Percentiles rank a stretch among this genome's conserved stretches.
phyloP scores from a whole-genome alignment of 2,113 vertebrate species.

The Otis tarda region DNA sequence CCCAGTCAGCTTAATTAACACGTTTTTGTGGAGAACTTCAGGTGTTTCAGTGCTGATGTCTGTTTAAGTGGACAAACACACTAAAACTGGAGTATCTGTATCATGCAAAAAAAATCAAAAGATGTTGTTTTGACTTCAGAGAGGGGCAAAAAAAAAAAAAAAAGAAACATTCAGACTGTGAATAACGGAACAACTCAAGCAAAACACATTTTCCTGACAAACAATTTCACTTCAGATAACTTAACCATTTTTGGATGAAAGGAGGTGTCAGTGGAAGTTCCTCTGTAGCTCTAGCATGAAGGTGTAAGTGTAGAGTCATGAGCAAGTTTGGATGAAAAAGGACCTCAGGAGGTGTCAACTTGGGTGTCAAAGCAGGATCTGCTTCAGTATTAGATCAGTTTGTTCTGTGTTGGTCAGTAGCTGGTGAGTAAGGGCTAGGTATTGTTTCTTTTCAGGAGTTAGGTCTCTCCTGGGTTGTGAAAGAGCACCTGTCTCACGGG shows the following conservation, averaged over 20 bases:
- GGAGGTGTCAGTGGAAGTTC: neutral
- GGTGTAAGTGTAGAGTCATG: neutral
- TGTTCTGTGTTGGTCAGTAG: neutral
- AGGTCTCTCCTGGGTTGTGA: neutral
- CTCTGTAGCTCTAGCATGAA: neutral
- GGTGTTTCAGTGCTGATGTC: neutral
- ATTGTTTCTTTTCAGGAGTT: neutral
- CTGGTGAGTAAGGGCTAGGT: neutral
- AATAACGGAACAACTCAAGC: neutral
- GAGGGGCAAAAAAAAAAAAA: neutral
- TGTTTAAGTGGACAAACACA: neutral
- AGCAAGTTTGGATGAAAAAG: neutral
- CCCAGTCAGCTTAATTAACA: neutral
- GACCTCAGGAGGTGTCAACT: neutral
- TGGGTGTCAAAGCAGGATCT: rapidly evolving
- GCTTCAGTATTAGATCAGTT: rapidly evolving
- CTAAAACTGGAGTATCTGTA: neutral
- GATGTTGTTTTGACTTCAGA: neutral
- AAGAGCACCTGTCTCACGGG: neutral
- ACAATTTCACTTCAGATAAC: neutral
- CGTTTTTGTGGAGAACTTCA: neutral
- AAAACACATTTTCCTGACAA: neutral
- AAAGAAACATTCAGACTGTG: neutral
- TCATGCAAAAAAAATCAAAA: neutral
- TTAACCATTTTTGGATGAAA: neutral